Evolutionary conservation across 1,140 invertebrate species (phyloP).

Genomic region (Tetragonula clypearis): DNA sequence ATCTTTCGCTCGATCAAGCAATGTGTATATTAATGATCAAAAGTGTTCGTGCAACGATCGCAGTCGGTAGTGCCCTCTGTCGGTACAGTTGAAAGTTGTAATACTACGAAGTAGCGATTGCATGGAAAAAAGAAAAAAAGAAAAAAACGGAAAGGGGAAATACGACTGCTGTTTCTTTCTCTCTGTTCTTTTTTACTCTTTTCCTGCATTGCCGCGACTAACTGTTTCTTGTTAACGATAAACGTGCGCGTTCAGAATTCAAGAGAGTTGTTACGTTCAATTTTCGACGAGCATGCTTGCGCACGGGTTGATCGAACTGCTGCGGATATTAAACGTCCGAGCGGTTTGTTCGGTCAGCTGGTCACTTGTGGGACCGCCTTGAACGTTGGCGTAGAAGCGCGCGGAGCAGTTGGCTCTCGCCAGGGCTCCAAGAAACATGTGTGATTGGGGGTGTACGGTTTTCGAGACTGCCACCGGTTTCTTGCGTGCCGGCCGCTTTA

Average conservation of each 20-base stretch:
- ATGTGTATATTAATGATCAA: not conserved
- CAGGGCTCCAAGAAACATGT: slow-evolving; percentile 67
- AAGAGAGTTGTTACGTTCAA: not conserved
- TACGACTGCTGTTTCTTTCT: slow-evolving; percentile 14
- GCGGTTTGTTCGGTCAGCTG: slow-evolving; percentile 61
- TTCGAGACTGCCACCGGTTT: slow-evolving; percentile 43
- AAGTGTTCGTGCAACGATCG: not conserved
- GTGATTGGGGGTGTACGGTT: slow-evolving; percentile 40
- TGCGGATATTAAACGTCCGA: slow-evolving; percentile 1
- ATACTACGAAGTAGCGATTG: slow-evolving; percentile 2
- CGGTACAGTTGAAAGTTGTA: not conserved
- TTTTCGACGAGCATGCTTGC: not conserved
- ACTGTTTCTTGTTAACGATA: not conserved
- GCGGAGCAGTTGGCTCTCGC: slow-evolving; percentile 65
- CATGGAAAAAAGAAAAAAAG: no score
- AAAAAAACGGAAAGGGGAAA: slow-evolving; percentile 5
- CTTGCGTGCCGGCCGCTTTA: slow-evolving; percentile 53
- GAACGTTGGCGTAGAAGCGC: slow-evolving; percentile 51
- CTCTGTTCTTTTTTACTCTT: slow-evolving; percentile 31
- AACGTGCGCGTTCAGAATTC: not conserved
- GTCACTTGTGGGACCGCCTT: slow-evolving; percentile 48
- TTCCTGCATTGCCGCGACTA: not conserved
- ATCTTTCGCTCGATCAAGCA: no score
- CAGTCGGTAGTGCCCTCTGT: slow-evolving; percentile 26
- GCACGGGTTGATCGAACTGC: not conserved